Evolutionary conservation across 2,888 invertebrate species (phyloP).

Genomic region (Drosophila limbata): DNA sequence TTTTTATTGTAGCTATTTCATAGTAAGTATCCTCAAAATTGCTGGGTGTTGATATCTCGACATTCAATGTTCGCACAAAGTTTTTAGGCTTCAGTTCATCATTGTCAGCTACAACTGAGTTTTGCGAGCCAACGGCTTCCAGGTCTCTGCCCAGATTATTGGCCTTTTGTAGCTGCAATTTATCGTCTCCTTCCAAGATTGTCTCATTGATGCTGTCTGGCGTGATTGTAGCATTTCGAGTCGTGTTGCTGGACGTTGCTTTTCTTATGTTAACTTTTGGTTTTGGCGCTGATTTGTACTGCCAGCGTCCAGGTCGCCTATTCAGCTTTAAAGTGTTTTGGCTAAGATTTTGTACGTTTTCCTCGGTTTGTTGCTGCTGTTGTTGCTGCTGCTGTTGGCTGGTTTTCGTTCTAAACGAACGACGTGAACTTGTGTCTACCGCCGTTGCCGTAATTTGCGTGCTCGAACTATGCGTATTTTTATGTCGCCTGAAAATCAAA

Average conservation of each 20-base stretch:
- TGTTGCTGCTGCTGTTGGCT: not conserved
- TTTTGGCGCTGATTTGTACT: slow-evolving; percentile 95
- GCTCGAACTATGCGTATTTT: slow-evolving; percentile 74
- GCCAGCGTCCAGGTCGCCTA: slow-evolving; percentile 93
- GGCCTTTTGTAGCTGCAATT: slow-evolving; percentile 77
- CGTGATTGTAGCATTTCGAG: slow-evolving; percentile 47
- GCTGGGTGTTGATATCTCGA: slow-evolving; percentile 94
- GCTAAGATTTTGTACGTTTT: slow-evolving; percentile 87
- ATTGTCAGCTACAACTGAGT: slow-evolving; percentile 87
- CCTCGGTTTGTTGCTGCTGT: slow-evolving; percentile 83
- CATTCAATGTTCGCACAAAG: slow-evolving; percentile 92
- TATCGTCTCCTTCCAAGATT: slow-evolving; percentile 84
- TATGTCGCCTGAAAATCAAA: slow-evolving; percentile 83
- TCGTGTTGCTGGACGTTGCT: slow-evolving; percentile 87
- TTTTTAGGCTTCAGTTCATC: slow-evolving; percentile 80
- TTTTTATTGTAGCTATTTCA: slow-evolving; percentile 95
- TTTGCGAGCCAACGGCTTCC: slow-evolving; percentile 89
- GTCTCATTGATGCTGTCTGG: slow-evolving; percentile 78
- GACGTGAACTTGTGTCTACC: slow-evolving; percentile 85
- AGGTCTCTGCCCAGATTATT: slow-evolving; percentile 86
- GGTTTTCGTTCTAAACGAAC: slow-evolving; percentile 90
- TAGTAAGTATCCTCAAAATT: slow-evolving; percentile 94
- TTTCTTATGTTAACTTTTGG: slow-evolving; percentile 93
- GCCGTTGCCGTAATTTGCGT: slow-evolving; percentile 58
- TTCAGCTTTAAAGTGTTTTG: slow-evolving; percentile 93